Percentiles rank a stretch among this genome's conserved stretches.
Conservation (phyloP, 2,888 invertebrate genomes). For the Nasonia oneida region DNA sequence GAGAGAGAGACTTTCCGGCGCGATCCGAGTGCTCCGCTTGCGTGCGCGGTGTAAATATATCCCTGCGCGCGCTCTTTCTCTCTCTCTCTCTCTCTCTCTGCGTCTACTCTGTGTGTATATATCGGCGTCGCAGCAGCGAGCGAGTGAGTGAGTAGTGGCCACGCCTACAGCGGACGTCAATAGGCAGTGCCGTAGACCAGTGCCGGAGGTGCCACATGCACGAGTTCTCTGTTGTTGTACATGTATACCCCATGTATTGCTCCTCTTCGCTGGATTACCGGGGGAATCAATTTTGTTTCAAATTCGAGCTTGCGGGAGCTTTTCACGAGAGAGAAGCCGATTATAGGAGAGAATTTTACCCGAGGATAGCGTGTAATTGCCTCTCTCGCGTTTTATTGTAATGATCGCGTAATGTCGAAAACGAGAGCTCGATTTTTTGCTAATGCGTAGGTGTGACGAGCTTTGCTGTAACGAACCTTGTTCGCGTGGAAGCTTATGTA, state of each 20-base stretch:
- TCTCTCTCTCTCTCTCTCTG: conserved; percentile 57
- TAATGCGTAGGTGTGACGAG: too few species aligned
- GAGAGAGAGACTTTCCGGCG: background rate
- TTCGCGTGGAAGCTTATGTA: too few species aligned
- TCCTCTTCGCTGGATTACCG: background rate
- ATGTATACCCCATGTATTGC: background rate
- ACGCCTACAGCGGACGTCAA: conserved; percentile 80
- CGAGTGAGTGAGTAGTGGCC: conserved; percentile 68
- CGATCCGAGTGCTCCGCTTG: conserved; percentile 55
- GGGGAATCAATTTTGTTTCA: background rate
- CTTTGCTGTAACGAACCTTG: too few species aligned
- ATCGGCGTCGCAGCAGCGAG: background rate
- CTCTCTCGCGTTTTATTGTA: background rate
- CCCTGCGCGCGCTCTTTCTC: conserved; percentile 65
- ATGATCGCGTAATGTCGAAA: background rate
- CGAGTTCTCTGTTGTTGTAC: background rate
- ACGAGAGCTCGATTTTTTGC: too few species aligned
- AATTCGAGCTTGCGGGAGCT: too few species aligned
- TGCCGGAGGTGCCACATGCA: conserved; percentile 56
- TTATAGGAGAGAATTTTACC: background rate
- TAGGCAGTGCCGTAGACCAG: conserved; percentile 75
- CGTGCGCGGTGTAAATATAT: conserved; percentile 73
- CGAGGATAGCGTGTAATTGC: background rate
- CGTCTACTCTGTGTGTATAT: conserved; percentile 44
- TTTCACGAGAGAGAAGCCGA: background rate